A percentile compares a stretch with the other conserved stretches of the same genome.
Conservation (phyloP, 1,140 invertebrate genomes). For the Bicyclus anynana region DNA sequence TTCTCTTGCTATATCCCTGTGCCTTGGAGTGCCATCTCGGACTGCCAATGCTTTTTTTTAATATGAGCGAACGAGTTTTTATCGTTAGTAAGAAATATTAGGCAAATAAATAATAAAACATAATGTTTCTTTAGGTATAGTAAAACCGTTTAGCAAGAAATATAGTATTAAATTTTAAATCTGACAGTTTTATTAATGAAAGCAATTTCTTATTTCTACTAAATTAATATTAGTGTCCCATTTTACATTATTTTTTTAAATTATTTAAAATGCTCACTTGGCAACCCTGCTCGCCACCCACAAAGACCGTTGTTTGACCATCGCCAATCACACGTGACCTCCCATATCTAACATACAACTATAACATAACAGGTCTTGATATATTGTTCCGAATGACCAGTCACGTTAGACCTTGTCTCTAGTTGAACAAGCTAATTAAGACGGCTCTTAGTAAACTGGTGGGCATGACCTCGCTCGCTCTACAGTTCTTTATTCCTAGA, state of each 20-base stretch:
- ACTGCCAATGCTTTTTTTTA: too few relatives aligned
- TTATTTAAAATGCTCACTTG: neutral
- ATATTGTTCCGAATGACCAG: slow-evolving; percentile 44
- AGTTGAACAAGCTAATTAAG: neutral
- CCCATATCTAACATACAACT: slow-evolving; percentile 20
- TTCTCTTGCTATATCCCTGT: too few relatives aligned
- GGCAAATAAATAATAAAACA: too few relatives aligned
- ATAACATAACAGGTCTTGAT: slow-evolving; percentile 25
- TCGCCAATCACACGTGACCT: slow-evolving; percentile 32
- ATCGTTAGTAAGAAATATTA: too few relatives aligned
- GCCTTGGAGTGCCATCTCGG: too few relatives aligned
- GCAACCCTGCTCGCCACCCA: slow-evolving; percentile 35
- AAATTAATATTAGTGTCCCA: neutral
- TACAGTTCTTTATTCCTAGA: slow-evolving; percentile 52
- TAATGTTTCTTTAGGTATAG: too few relatives aligned
- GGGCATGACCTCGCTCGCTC: slow-evolving; percentile 47
- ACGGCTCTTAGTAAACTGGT: slow-evolving; percentile 38
- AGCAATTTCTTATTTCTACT: neutral
- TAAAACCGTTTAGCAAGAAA: too few relatives aligned
- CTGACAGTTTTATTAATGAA: too few relatives aligned
- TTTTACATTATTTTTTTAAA: neutral
- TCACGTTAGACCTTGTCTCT: slow-evolving; percentile 30
- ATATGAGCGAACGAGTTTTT: too few relatives aligned
- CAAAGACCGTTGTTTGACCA: slow-evolving; percentile 44
- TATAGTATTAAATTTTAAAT: too few relatives aligned